These are phyloP conservation scores for Orthonychiurus folsomi DNA, from an alignment of 2,888 invertebrate species.

Conservation along the genomic window DNA sequence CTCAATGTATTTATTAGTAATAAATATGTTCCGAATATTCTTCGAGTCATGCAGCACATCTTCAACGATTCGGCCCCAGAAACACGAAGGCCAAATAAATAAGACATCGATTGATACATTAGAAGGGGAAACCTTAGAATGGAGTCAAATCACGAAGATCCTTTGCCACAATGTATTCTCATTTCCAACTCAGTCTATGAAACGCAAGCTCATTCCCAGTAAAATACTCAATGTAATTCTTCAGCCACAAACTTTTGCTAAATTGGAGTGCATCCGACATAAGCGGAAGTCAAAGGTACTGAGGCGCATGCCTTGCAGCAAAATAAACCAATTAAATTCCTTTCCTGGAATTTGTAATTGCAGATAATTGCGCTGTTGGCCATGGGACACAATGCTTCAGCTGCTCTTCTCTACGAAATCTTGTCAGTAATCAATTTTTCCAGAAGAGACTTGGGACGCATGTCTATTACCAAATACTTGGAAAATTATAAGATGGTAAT, in stretches of 20 bases:
- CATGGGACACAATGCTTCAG: slow-evolving; percentile 32
- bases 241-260: slow-evolving; percentile 30
- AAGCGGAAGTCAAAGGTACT: slow-evolving; percentile 24
- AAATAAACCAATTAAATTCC: too few species aligned
- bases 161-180: slow-evolving; percentile 11
- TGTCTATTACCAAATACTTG: not conserved
- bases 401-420: slow-evolving; percentile 36
- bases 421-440: slow-evolving; percentile 33
- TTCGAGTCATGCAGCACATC: slow-evolving; percentile 32
- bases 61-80: slow-evolving; percentile 17
- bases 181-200: slow-evolving; percentile 12
- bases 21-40: slow-evolving; percentile 36
- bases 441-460: slow-evolving; percentile 20
- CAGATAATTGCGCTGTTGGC: too few species aligned
- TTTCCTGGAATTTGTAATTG: too few species aligned
- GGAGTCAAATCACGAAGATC: slow-evolving; percentile 12
- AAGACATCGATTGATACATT: not conserved
- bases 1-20: slow-evolving; percentile 26
- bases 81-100: not conserved
- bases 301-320: too few species aligned
- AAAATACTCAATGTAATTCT: slow-evolving; percentile 22
- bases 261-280: slow-evolving; percentile 25
- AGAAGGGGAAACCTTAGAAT: not conserved
- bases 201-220: slow-evolving; percentile 9
- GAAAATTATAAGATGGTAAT: not conserved